phyloP scores from a whole-genome alignment of 2,797 vertebrate species.

The Discoglossus pictus region DNA sequence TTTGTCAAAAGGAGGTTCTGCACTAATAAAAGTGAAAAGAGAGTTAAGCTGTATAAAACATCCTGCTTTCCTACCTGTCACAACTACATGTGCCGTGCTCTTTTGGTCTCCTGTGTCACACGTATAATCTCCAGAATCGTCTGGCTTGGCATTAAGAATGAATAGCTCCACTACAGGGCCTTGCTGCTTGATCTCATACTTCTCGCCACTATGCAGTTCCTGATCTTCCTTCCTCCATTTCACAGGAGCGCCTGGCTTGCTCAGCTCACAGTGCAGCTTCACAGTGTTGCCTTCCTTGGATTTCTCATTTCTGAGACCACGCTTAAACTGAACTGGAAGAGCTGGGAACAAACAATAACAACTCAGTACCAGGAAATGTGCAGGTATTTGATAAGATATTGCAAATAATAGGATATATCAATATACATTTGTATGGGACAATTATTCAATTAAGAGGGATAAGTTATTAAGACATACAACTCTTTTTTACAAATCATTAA shows the following conservation, averaged over 20 bases:
- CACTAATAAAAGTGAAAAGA: too few relatives aligned
- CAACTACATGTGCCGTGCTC: constrained; percentile 74
- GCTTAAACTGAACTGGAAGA: constrained; percentile 65
- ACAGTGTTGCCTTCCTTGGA: constrained; percentile 59
- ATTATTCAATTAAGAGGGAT: too few relatives aligned
- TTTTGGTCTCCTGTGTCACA: constrained; percentile 86
- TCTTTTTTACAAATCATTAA: too few relatives aligned
- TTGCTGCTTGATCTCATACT: constrained; percentile 63
- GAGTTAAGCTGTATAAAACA: too few relatives aligned
- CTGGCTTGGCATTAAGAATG: constrained; percentile 78
- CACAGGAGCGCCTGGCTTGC: constrained; percentile 52
- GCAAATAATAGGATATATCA: too few relatives aligned
- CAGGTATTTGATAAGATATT: too few relatives aligned
- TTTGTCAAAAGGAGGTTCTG: too few relatives aligned
- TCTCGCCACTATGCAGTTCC: constrained; percentile 54
- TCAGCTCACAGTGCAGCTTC: constrained; percentile 63
- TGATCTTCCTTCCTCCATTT: constrained; percentile 61
- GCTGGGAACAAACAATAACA: constrained; percentile 54
- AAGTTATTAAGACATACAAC: too few relatives aligned
- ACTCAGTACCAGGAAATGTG: neutral
- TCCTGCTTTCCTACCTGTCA: constrained; percentile 78
- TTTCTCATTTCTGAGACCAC: constrained; percentile 59
- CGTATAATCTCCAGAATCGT: constrained; percentile 83
- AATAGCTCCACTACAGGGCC: constrained; percentile 59
- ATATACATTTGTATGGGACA: too few relatives aligned